phyloP scores from a whole-genome alignment of 2,888 invertebrate species.

The Cephus runcator region DNA sequence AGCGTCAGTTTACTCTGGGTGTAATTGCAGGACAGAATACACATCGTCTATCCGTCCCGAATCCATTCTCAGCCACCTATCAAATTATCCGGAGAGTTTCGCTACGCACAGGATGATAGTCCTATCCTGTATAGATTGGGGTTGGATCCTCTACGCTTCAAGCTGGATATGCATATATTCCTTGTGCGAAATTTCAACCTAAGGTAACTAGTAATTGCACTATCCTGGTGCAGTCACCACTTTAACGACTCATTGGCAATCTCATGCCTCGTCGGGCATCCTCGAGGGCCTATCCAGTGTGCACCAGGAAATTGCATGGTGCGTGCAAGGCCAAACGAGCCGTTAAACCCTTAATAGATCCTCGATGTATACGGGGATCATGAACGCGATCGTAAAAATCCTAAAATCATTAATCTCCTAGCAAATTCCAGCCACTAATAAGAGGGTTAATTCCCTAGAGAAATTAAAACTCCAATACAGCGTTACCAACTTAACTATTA shows the following conservation, averaged over 20 bases:
- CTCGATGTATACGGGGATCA: not conserved
- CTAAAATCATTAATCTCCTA: not conserved
- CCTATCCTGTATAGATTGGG: not conserved
- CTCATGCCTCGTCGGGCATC: not conserved
- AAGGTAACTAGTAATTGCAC: not conserved
- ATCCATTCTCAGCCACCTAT: not conserved
- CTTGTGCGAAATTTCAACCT: not conserved
- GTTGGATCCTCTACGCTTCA: not conserved
- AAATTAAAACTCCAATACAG: not conserved
- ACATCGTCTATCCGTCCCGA: not conserved
- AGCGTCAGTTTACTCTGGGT: conserved; percentile 21
- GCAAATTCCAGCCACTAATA: not conserved
- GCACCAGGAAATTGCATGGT: not conserved
- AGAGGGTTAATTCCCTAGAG: not conserved
- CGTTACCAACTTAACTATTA: not conserved
- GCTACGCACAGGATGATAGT: not conserved
- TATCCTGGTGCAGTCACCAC: not conserved
- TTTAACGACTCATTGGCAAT: conserved; percentile 3
- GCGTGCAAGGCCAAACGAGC: not conserved
- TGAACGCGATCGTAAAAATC: not conserved
- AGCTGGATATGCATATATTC: not conserved
- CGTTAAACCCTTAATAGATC: not conserved
- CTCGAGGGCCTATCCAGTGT: not conserved
- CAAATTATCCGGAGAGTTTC: not conserved
- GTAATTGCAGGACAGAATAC: conserved; percentile 18